Percentiles rank a stretch among this genome's conserved stretches.
These are phyloP conservation scores for Microtus oregoni DNA, from an alignment of 2,113 vertebrate genomes.

Conservation along the genomic window DNA sequence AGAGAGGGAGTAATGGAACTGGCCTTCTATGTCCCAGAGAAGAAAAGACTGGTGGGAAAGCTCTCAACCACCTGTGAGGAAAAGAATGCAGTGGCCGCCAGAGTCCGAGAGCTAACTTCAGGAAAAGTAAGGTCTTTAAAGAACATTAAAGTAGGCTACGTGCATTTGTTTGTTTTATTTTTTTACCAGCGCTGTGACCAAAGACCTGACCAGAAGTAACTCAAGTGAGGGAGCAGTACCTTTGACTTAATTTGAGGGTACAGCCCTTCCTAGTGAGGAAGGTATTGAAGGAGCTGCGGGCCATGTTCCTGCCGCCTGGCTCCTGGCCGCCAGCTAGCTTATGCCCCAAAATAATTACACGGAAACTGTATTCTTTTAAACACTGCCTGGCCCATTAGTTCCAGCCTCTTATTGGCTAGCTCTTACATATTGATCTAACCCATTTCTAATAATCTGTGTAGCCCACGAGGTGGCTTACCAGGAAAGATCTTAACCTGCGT, in stretches of 20 bases:
- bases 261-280: background rate
- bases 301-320: no score
- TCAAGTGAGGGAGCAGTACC: background rate
- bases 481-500: no score
- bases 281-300: no score
- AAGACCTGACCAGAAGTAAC: background rate
- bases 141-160: background rate
- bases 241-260: background rate
- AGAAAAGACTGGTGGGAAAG: background rate
- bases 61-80: background rate
- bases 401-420: no score
- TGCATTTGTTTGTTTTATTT: background rate
- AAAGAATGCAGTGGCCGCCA: background rate
- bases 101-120: background rate
- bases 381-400: no score
- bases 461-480: no score
- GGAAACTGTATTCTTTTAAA: no score
- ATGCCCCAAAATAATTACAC: no score
- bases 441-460: no score
- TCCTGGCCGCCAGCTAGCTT: no score
- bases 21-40: conserved; percentile 30
- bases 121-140: background rate
- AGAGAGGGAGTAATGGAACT: conserved; percentile 68
- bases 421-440: no score
- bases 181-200: background rate